A percentile compares a stretch with the other conserved stretches of the same genome.
phyloP scores from a whole-genome alignment of 2,797 vertebrate genomes.

The Trachurus trachurus region DNA sequence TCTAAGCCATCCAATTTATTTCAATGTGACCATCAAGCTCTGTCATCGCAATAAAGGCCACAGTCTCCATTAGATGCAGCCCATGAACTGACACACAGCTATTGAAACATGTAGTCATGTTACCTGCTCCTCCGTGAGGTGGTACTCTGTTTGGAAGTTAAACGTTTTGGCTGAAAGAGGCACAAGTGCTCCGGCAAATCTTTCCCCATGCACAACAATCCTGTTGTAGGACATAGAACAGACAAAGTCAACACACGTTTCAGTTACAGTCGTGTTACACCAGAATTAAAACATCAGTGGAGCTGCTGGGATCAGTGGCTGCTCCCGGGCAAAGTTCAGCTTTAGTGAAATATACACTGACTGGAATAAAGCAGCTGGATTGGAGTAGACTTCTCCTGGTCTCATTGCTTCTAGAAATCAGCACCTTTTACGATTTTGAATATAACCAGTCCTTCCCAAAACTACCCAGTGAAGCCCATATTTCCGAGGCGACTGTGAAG shows the following conservation, averaged over 20 bases:
- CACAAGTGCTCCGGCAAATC: conserved; percentile 67
- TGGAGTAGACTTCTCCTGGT: too few species aligned
- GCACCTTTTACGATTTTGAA: too few species aligned
- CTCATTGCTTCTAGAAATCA: too few species aligned
- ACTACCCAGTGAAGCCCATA: too few species aligned
- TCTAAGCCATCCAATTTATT: too few species aligned
- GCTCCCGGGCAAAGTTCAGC: background rate
- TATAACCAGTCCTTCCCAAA: too few species aligned
- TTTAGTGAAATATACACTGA: background rate
- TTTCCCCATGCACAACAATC: conserved; percentile 83
- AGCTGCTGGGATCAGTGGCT: too few species aligned
- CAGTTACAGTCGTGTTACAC: background rate
- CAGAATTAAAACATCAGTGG: background rate
- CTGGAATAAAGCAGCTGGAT: too few species aligned
- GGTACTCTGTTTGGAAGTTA: conserved; percentile 77
- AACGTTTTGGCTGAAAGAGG: conserved; percentile 82
- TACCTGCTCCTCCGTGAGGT: conserved; percentile 81
- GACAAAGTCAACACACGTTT: background rate
- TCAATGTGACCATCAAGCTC: background rate
- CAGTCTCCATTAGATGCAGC: background rate
- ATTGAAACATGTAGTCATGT: background rate
- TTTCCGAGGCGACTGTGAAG: too few species aligned
- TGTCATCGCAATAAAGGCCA: too few species aligned
- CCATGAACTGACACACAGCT: background rate
- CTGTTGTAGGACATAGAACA: conserved; percentile 58